These are phyloP conservation scores for Uria aalge DNA, from an alignment of 2,113 vertebrate species.

Conservation along the genomic window DNA sequence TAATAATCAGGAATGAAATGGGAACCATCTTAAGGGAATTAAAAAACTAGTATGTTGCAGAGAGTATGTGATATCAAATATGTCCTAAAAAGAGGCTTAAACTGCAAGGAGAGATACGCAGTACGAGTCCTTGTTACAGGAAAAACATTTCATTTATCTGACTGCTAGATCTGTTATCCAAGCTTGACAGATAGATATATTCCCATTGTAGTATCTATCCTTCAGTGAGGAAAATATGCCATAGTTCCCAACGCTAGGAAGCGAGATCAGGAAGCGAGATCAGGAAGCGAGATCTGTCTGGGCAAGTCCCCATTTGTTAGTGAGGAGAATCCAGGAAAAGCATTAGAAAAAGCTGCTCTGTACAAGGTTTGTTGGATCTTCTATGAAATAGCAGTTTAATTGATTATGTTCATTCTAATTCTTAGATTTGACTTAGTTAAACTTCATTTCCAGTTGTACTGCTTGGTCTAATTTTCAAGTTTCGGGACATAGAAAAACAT, in stretches of 20 bases:
- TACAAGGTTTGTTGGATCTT: background rate
- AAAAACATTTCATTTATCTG: background rate
- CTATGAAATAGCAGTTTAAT: background rate
- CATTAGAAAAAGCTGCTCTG: background rate
- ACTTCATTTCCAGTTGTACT: background rate
- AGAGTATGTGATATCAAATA: background rate
- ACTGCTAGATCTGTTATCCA: background rate
- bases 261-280: background rate
- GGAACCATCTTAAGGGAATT: background rate
- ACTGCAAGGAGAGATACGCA: background rate
- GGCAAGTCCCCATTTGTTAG: background rate
- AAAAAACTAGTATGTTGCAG: background rate
- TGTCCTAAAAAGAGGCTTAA: background rate
- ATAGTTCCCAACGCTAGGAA: background rate
- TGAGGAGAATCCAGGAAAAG: background rate
- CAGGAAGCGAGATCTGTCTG: background rate
- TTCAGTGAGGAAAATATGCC: background rate
- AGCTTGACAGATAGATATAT: background rate
- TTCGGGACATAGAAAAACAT: accelerated
- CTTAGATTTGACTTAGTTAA: background rate
- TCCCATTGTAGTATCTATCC: background rate
- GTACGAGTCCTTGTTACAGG: background rate
- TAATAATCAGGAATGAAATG: background rate
- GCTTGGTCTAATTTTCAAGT: background rate
- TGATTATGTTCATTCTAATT: background rate